Percentiles rank a stretch among this genome's conserved stretches.
These are phyloP conservation scores for Drosophila hamatofila DNA, from an alignment of 2,888 invertebrate genomes.

Conservation along the genomic window DNA sequence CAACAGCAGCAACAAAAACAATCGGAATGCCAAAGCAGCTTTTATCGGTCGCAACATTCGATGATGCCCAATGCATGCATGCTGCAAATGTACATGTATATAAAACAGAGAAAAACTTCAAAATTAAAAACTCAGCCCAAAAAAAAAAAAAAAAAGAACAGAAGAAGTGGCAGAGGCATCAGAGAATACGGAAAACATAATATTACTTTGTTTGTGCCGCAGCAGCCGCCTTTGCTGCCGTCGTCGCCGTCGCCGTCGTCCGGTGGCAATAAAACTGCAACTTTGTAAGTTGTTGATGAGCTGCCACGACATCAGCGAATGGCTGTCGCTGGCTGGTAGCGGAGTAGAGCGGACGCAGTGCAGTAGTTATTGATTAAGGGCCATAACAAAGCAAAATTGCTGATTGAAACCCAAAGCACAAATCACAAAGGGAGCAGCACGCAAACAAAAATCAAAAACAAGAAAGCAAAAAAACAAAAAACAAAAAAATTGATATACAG, in stretches of 20 bases:
- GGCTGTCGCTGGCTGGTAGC: background rate
- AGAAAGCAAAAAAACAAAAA: slow-evolving; percentile 39
- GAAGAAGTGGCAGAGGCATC: slow-evolving; percentile 9
- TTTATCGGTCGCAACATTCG: slow-evolving; percentile 31
- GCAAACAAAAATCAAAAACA: slow-evolving; percentile 14
- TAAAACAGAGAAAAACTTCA: slow-evolving; percentile 11
- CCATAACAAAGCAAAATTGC: slow-evolving; percentile 70
- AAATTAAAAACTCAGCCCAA: slow-evolving; percentile 19
- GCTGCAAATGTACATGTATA: slow-evolving; percentile 16
- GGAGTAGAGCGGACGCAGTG: slow-evolving; percentile 11
- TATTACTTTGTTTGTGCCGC: slow-evolving; percentile 57
- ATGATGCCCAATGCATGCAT: slow-evolving; percentile 21
- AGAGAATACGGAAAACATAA: slow-evolving; percentile 36
- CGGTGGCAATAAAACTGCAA: slow-evolving; percentile 66
- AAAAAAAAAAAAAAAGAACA: slow-evolving; percentile 21
- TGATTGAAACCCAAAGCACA: slow-evolving; percentile 68
- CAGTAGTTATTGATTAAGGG: slow-evolving; percentile 75
- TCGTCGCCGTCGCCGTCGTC: slow-evolving; percentile 17
- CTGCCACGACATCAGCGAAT: slow-evolving; percentile 60
- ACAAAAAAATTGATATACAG: slow-evolving; percentile 34
- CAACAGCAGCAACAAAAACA: slow-evolving; percentile 5
- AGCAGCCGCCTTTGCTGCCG: slow-evolving; percentile 9
- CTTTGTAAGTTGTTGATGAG: slow-evolving; percentile 75
- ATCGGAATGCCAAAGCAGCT: slow-evolving; percentile 23
- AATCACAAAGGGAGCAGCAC: slow-evolving; percentile 31